These are phyloP conservation scores for Xestobium rufovillosum DNA, from an alignment of 2,888 invertebrate species.

Conservation along the genomic window DNA sequence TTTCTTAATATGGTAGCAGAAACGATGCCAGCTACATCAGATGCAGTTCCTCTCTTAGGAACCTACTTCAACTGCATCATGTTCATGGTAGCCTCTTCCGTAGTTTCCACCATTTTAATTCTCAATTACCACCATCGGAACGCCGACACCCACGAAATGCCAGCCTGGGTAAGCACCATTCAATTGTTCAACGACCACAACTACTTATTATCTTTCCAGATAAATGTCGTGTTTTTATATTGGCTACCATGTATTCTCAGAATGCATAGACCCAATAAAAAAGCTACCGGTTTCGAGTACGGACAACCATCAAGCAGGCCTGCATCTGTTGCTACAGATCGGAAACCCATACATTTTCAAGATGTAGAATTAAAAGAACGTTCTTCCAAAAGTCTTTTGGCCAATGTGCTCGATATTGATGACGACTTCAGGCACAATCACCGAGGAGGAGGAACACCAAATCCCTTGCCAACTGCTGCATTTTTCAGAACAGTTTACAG, in stretches of 20 bases:
- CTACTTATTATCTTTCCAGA: conserved; percentile 47
- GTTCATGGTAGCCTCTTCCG: conserved; percentile 99
- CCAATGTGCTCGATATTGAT: conserved; percentile 95
- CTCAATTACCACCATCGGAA: conserved; percentile 97
- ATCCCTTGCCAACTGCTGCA: conserved; percentile 51
- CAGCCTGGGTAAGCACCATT: conserved; percentile 75
- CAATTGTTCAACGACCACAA: background rate
- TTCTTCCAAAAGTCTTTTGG: conserved; percentile 90
- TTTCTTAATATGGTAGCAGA: conserved; percentile 98
- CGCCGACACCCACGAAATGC: conserved; percentile 95
- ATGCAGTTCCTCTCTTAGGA: conserved; percentile 83
- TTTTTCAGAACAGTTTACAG: conserved; percentile 72
- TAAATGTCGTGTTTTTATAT: conserved; percentile 85
- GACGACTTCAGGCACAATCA: conserved; percentile 87
- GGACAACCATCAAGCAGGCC: conserved; percentile 52
- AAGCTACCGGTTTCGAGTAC: conserved; percentile 27
- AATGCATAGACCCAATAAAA: conserved; percentile 67
- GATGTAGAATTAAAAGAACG: conserved; percentile 47
- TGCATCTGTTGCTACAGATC: conserved; percentile 40
- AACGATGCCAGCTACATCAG: conserved; percentile 96
- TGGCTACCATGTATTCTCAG: conserved; percentile 96
- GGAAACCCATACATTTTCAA: conserved; percentile 41
- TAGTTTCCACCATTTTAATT: conserved; percentile 95
- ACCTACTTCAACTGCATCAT: conserved; percentile 99
- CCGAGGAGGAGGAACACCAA: conserved; percentile 54